Conservation (phyloP, 2,888 invertebrate genomes). For the Caenorhabditis parvicauda region DNA sequence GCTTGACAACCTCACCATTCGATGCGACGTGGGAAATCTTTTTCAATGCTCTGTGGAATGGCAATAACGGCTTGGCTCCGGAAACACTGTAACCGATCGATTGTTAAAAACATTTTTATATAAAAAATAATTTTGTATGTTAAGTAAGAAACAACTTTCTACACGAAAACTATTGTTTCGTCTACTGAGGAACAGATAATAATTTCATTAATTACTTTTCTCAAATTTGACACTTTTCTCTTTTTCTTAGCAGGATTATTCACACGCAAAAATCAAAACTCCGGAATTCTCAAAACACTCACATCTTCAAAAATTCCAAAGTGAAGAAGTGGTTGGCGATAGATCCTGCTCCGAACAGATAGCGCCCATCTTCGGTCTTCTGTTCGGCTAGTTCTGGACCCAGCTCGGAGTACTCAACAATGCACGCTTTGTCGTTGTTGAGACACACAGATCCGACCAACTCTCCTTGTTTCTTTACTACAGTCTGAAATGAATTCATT, state of each 20-base stretch:
- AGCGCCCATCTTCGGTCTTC: slow-evolving; percentile 67
- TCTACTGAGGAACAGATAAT: too few relatives aligned
- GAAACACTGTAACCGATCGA: too few relatives aligned
- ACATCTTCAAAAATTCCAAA: slow-evolving; percentile 75
- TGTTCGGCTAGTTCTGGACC: slow-evolving; percentile 79
- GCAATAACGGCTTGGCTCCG: too few relatives aligned
- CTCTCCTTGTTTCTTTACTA: slow-evolving; percentile 31
- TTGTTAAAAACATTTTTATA: slow-evolving; percentile 64
- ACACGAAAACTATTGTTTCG: too few relatives aligned
- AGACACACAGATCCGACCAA: slow-evolving; percentile 39
- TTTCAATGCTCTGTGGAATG: slow-evolving; percentile 92
- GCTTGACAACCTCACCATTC: slow-evolving; percentile 68
- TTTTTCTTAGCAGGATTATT: too few relatives aligned
- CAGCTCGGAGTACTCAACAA: slow-evolving; percentile 95
- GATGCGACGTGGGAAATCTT: slow-evolving; percentile 79
- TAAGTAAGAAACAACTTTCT: background rate
- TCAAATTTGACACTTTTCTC: too few relatives aligned
- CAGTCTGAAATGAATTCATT: slow-evolving; percentile 17
- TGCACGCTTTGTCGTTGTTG: slow-evolving; percentile 63
- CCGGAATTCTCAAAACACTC: background rate
- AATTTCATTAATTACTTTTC: background rate
- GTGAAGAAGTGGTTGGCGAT: slow-evolving; percentile 98
- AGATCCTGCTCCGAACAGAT: slow-evolving; percentile 90
- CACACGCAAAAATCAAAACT: too few relatives aligned
- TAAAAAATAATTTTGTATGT: background rate